These are phyloP conservation scores for Acridotheres tristis DNA, from an alignment of 2,797 vertebrate species.

Conservation along the genomic window DNA sequence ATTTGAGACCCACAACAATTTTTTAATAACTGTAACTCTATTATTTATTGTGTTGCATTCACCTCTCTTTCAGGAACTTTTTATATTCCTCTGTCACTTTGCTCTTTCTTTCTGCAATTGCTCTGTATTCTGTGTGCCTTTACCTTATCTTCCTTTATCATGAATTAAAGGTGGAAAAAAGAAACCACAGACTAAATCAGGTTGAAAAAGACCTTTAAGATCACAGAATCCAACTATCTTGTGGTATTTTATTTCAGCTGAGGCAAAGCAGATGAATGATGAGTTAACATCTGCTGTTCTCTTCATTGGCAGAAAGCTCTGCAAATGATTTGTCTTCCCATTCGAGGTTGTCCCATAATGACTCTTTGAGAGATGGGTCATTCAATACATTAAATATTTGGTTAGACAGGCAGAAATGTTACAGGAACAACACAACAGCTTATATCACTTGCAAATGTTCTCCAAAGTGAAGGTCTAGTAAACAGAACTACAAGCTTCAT, in stretches of 20 bases:
- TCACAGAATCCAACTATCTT: background rate
- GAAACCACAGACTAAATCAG: background rate
- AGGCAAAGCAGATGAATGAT: background rate
- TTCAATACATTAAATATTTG: background rate
- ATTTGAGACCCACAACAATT: background rate
- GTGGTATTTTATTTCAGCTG: background rate
- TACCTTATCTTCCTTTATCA: background rate
- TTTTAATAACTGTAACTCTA: background rate
- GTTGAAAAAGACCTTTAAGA: background rate
- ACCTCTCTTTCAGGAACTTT: background rate
- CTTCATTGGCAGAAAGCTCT: background rate
- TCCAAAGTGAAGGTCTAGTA: background rate
- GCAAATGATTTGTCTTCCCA: background rate
- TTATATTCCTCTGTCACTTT: background rate
- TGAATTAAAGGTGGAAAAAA: background rate
- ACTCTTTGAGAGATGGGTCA: background rate
- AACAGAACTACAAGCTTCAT: background rate
- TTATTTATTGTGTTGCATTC: background rate
- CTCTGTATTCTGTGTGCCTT: background rate
- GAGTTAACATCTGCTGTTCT: background rate
- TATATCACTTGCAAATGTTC: background rate
- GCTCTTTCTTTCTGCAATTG: background rate
- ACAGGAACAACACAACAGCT: background rate
- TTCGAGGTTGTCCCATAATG: background rate
- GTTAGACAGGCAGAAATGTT: background rate